Conservation (phyloP, 2,888 invertebrate species). For the Seira musarum region DNA sequence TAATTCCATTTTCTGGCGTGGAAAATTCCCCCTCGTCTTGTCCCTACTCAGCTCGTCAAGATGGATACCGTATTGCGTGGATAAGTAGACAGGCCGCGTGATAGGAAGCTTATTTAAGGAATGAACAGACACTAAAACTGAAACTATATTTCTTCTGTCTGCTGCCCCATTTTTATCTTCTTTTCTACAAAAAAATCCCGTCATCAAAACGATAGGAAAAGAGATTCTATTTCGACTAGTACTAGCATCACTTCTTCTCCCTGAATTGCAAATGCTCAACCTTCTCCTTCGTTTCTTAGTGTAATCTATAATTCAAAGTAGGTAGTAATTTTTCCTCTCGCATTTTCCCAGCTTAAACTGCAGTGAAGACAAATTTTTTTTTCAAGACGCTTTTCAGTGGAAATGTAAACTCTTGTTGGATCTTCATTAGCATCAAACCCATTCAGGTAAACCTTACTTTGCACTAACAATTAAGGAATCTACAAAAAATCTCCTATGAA, state of each 20-base stretch:
- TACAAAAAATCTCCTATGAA: no score
- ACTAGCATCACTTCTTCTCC: not conserved
- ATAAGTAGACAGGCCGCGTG: not conserved
- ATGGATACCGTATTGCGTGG: conserved; percentile 2
- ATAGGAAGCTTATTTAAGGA: conserved; percentile 16
- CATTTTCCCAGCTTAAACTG: no score
- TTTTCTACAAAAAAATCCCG: not conserved
- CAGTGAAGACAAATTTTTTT: no score
- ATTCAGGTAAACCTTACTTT: no score
- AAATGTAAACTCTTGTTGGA: no score
- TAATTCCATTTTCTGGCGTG: conserved; percentile 12
- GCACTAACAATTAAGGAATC: no score
- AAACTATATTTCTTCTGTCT: conserved; percentile 7
- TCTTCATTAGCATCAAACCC: no score
- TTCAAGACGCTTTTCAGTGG: no score
- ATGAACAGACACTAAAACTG: not conserved
- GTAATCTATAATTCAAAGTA: no score
- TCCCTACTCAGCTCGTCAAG: not conserved
- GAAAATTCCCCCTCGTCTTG: not conserved
- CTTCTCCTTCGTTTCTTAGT: not conserved
- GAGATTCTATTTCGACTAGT: no score
- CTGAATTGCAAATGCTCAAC: not conserved
- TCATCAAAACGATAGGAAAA: not conserved
- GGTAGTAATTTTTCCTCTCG: no score
- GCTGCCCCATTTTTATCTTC: not conserved